Evolutionary conservation across 1,140 invertebrate genomes (phyloP).

Genomic region (Meloidogyne chitwoodi): DNA sequence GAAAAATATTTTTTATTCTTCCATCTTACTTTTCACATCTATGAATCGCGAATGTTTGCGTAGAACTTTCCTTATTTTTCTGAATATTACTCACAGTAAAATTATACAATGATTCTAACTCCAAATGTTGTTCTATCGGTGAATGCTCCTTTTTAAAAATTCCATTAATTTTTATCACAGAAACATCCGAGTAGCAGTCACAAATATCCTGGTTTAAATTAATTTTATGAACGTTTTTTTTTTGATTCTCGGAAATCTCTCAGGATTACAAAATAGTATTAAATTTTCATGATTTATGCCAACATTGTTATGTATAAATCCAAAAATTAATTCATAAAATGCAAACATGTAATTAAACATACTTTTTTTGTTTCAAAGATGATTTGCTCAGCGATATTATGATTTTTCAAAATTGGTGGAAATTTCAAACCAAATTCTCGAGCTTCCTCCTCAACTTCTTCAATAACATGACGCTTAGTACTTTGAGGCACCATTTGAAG

Average conservation of each 20-base stretch:
- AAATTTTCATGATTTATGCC: no score
- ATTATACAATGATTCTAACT: neutral
- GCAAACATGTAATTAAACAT: neutral
- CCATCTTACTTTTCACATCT: slow-evolving; percentile 31
- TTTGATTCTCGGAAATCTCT: neutral
- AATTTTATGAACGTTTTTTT: no score
- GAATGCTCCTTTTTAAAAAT: slow-evolving; percentile 26
- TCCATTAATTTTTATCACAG: slow-evolving; percentile 37
- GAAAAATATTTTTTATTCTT: neutral
- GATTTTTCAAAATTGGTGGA: slow-evolving; percentile 52
- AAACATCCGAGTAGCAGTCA: slow-evolving; percentile 20
- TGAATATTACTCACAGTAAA: neutral
- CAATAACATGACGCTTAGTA: slow-evolving; percentile 49
- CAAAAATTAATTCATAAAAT: no score
- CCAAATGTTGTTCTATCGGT: neutral
- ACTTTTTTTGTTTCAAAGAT: slow-evolving; percentile 4
- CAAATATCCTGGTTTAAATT: slow-evolving; percentile 16
- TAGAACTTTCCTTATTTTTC: slow-evolving; percentile 9
- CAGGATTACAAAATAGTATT: no score
- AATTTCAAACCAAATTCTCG: slow-evolving; percentile 56
- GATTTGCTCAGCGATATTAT: slow-evolving; percentile 36
- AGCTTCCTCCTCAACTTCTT: slow-evolving; percentile 56
- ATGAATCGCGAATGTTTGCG: slow-evolving; percentile 47
- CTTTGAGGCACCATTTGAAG: slow-evolving; percentile 24
- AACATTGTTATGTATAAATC: no score